Conservation (phyloP, 1,140 invertebrate species). For the Drosophila novamexicana region DNA sequence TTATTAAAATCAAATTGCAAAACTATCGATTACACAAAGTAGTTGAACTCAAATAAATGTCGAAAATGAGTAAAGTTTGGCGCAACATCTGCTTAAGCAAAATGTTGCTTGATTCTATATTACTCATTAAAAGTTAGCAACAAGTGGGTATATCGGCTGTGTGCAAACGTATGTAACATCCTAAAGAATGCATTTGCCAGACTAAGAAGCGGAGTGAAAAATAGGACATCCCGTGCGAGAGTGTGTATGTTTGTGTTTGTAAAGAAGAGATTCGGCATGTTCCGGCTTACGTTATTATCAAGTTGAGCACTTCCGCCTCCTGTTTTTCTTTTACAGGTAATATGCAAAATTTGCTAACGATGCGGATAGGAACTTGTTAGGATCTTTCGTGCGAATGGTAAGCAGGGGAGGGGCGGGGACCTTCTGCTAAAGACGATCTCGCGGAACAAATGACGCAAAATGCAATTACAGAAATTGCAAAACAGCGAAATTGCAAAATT, state of each 20-base stretch:
- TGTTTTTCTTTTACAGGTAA: neutral
- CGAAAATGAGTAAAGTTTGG: constrained; percentile 35
- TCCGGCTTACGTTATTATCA: too few relatives aligned
- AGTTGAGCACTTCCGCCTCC: too few relatives aligned
- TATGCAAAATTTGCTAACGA: neutral
- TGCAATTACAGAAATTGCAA: constrained; percentile 37
- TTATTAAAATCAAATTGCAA: neutral
- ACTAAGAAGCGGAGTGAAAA: too few relatives aligned
- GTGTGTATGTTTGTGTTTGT: too few relatives aligned
- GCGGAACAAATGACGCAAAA: constrained; percentile 24
- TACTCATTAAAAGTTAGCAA: neutral
- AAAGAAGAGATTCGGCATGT: too few relatives aligned
- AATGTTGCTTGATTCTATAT: neutral
- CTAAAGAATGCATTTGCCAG: too few relatives aligned
- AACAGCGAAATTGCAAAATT: constrained; percentile 17
- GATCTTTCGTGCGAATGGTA: neutral
- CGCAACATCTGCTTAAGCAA: constrained; percentile 10
- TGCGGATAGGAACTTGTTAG: neutral
- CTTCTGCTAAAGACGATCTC: neutral
- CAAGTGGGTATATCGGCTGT: neutral
- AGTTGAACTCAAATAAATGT: constrained; percentile 2
- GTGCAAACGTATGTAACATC: neutral
- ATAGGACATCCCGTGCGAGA: too few relatives aligned
- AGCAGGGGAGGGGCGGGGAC: too few relatives aligned
- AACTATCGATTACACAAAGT: constrained; percentile 49